A percentile compares a stretch with the other conserved stretches of the same genome.
phyloP scores from a whole-genome alignment of 2,797 vertebrate genomes.

The Pipistrellus kuhlii region DNA sequence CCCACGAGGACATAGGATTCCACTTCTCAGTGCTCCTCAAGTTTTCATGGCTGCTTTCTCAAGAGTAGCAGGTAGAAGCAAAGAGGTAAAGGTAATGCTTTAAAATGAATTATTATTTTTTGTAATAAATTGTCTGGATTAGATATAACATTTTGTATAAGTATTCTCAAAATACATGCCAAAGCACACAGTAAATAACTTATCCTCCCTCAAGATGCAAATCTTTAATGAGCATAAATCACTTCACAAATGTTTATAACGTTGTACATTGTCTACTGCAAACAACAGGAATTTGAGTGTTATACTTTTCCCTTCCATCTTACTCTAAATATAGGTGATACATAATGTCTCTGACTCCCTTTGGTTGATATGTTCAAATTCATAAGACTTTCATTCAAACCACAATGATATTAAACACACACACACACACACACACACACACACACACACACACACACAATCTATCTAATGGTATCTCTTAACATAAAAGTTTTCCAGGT shows the following conservation, averaged over 20 bases:
- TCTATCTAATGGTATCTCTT: neutral
- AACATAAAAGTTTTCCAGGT: neutral
- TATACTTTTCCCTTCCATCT: neutral
- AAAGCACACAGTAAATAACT: neutral
- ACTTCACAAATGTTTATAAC: neutral
- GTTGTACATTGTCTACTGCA: neutral
- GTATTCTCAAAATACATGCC: neutral
- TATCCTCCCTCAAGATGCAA: neutral
- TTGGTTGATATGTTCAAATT: neutral
- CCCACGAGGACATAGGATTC: slow-evolving; percentile 28
- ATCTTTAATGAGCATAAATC: neutral
- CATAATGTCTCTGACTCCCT: neutral
- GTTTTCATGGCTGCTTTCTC: slow-evolving; percentile 3
- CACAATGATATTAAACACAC: neutral
- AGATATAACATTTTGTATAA: neutral
- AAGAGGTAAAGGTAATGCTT: slow-evolving; percentile 37
- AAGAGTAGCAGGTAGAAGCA: slow-evolving; percentile 37
- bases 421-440: neutral
- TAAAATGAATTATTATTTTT: neutral
- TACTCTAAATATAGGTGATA: neutral
- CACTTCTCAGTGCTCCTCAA: neutral
- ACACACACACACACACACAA: too few relatives aligned
- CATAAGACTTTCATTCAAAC: neutral
- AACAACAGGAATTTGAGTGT: neutral
- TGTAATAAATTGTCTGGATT: neutral